Percentiles rank a stretch among this genome's conserved stretches.
Conservation (phyloP, 2,888 invertebrate genomes). For the Limenitis camilla region DNA sequence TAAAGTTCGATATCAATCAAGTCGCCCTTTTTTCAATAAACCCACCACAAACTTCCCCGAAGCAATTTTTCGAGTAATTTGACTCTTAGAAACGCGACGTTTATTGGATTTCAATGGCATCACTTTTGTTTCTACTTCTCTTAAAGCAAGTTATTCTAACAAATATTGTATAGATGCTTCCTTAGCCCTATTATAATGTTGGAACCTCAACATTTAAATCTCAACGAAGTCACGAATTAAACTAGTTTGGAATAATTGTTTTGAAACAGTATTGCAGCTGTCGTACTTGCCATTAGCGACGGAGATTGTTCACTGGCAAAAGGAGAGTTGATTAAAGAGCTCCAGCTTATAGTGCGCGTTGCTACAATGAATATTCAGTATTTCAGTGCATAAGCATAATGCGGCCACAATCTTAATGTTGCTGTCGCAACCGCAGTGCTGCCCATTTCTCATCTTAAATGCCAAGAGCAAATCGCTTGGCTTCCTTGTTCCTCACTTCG, state of each 20-base stretch:
- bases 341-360: constrained; percentile 39
- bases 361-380: constrained; percentile 64
- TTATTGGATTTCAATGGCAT: constrained; percentile 38
- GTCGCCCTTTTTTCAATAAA: constrained; percentile 70
- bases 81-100: constrained; percentile 45
- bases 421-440: constrained; percentile 55
- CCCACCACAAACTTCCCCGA: constrained; percentile 53
- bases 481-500: constrained; percentile 21
- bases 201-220: neutral
- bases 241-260: constrained; percentile 25
- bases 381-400: constrained; percentile 62
- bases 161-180: neutral
- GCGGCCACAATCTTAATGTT: constrained; percentile 56
- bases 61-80: constrained; percentile 66
- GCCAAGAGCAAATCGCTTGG: constrained; percentile 47
- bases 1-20: constrained; percentile 72
- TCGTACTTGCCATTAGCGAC: constrained; percentile 31
- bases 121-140: constrained; percentile 31
- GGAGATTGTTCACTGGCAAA: constrained; percentile 38
- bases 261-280: constrained; percentile 26
- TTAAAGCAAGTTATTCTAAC: constrained; percentile 1
- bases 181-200: too few species aligned
- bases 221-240: constrained; percentile 1
- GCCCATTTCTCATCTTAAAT: constrained; percentile 68
- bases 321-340: constrained; percentile 61